phyloP scores from a whole-genome alignment of 2,797 vertebrate species.

The Antrozous pallidus region DNA sequence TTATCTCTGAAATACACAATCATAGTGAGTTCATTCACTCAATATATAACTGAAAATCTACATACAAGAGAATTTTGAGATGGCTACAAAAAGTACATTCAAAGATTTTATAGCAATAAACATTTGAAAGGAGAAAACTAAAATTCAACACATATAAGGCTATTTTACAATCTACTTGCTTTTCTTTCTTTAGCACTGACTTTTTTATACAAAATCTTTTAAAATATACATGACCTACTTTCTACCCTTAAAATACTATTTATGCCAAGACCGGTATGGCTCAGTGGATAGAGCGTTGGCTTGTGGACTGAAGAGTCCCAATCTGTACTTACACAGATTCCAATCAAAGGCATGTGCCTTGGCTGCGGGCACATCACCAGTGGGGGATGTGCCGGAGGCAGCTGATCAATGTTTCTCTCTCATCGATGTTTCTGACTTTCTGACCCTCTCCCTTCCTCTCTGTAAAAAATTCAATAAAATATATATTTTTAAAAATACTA shows the following conservation, averaged over 20 bases:
- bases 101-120: constrained; percentile 31
- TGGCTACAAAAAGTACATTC: background rate
- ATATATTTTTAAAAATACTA: too few species aligned
- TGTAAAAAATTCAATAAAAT: too few species aligned
- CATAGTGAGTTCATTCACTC: background rate
- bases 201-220: constrained; percentile 2
- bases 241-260: background rate
- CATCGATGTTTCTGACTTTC: too few species aligned
- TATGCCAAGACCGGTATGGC: too few species aligned
- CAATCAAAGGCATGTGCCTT: too few species aligned
- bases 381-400: too few species aligned
- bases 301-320: too few species aligned
- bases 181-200: background rate
- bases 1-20: background rate
- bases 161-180: background rate
- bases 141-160: background rate
- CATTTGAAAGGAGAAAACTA: constrained; percentile 4
- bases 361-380: too few species aligned
- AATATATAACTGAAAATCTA: background rate
- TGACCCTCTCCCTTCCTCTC: too few species aligned
- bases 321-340: too few species aligned
- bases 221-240: background rate
- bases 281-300: too few species aligned
- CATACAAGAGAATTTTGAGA: background rate
- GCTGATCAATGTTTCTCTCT: too few species aligned